Evolutionary conservation across 1,140 invertebrate species (phyloP).

Genomic region (Druon quercuslanigerum): DNA sequence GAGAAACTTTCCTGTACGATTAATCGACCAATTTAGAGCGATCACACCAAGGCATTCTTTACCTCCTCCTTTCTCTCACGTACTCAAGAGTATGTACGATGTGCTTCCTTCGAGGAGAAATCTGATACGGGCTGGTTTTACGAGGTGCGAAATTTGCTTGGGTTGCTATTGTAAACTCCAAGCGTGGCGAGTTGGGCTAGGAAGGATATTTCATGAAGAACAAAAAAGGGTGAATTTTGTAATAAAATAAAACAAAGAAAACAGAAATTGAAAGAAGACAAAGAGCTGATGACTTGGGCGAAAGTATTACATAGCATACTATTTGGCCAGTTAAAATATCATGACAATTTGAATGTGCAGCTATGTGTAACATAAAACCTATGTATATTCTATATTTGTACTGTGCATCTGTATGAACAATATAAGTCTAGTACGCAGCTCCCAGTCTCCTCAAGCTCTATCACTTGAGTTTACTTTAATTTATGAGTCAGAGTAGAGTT

Average conservation of each 20-base stretch:
- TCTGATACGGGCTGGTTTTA: slow-evolving; percentile 21
- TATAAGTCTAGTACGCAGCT: too few relatives aligned
- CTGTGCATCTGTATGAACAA: too few relatives aligned
- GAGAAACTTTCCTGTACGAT: slow-evolving; percentile 5
- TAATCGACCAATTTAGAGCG: slow-evolving; percentile 34
- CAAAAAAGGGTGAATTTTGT: background rate
- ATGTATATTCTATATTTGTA: too few relatives aligned
- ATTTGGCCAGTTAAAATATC: too few relatives aligned
- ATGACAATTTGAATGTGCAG: too few relatives aligned
- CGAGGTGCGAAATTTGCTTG: slow-evolving; percentile 25
- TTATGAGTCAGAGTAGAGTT: too few relatives aligned
- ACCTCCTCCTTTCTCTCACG: slow-evolving; percentile 24
- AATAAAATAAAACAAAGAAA: background rate
- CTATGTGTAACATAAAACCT: too few relatives aligned
- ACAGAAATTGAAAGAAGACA: too few relatives aligned
- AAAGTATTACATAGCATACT: too few relatives aligned
- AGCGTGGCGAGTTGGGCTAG: background rate
- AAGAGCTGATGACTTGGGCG: too few relatives aligned
- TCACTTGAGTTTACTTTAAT: too few relatives aligned
- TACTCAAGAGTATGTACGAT: slow-evolving; percentile 28
- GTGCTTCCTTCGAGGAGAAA: slow-evolving; percentile 22
- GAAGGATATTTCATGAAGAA: background rate
- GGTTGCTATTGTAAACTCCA: slow-evolving; percentile 20
- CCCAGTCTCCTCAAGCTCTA: too few relatives aligned
- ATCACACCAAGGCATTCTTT: slow-evolving; percentile 32